phyloP scores from a whole-genome alignment of 1,140 invertebrate genomes.

The Manduca sexta region DNA sequence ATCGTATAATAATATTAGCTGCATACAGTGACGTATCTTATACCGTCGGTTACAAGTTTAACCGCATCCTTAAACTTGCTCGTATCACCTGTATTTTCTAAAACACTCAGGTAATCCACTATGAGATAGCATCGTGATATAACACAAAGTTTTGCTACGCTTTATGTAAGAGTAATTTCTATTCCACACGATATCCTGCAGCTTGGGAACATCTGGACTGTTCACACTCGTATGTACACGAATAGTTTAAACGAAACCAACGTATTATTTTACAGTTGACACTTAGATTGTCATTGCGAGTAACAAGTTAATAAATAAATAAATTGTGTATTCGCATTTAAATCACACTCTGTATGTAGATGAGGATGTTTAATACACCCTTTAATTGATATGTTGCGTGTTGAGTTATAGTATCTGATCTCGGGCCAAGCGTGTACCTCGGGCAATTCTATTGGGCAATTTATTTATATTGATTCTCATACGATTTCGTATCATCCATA shows the following conservation, averaged over 20 bases:
- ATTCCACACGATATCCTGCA: too few species aligned
- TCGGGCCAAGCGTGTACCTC: slow-evolving; percentile 41
- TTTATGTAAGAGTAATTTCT: too few species aligned
- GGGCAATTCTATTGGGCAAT: slow-evolving; percentile 62
- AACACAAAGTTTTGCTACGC: neutral
- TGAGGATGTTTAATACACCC: slow-evolving; percentile 47
- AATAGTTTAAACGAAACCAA: neutral
- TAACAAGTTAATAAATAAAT: slow-evolving; percentile 28
- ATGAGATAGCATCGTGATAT: neutral
- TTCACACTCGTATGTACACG: too few species aligned
- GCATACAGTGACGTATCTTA: slow-evolving; percentile 6
- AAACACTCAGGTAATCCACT: too few species aligned
- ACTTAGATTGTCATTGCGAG: slow-evolving; percentile 4
- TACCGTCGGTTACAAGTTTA: neutral
- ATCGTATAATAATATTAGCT: slow-evolving; percentile 22
- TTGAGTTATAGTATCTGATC: slow-evolving; percentile 60
- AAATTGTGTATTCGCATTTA: slow-evolving; percentile 29
- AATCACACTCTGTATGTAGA: slow-evolving; percentile 36
- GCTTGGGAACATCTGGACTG: too few species aligned
- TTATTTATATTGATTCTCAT: slow-evolving; percentile 67
- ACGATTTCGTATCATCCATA: slow-evolving; percentile 54
- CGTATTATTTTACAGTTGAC: neutral
- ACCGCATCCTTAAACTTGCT: too few species aligned
- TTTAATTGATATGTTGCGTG: slow-evolving; percentile 67
- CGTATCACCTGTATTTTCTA: too few species aligned